Conservation (phyloP, 2,113 vertebrate genomes). For the Aphyosemion australe region DNA sequence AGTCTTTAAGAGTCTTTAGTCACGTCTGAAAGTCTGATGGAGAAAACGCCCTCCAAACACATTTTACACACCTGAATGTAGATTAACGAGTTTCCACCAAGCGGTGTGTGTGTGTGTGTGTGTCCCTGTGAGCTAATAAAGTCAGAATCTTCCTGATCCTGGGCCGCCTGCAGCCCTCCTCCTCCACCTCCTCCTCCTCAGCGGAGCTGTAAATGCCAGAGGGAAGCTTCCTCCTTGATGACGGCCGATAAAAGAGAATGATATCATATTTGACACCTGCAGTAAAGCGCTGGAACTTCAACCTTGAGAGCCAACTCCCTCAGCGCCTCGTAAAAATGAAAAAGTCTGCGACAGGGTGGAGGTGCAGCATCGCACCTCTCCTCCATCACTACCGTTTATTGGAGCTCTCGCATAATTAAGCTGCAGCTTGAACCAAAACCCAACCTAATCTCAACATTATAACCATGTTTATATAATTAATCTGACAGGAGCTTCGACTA, state of each 20-base stretch:
- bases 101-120: not conserved
- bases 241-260: slow-evolving; percentile 75
- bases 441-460: not conserved
- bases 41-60: slow-evolving; percentile 1
- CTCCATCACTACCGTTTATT: slow-evolving; percentile 38
- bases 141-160: slow-evolving; percentile 44
- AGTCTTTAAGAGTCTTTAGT: not conserved
- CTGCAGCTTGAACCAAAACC: not conserved
- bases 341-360: slow-evolving; percentile 49
- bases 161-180: slow-evolving; percentile 32
- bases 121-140: slow-evolving; percentile 39
- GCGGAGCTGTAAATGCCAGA: slow-evolving; percentile 63
- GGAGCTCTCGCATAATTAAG: slow-evolving; percentile 35
- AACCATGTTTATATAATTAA: no score
- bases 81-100: not conserved
- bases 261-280: slow-evolving; percentile 77
- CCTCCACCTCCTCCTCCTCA: slow-evolving; percentile 20
- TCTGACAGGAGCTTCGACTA: not conserved
- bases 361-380: slow-evolving; percentile 24
- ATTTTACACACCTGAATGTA: slow-evolving; percentile 10
- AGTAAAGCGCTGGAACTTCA: slow-evolving; percentile 74
- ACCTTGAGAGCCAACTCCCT: slow-evolving; percentile 76
- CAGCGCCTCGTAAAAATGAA: slow-evolving; percentile 66
- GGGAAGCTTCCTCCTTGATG: slow-evolving; percentile 60
- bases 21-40: slow-evolving; percentile 9